Conservation (phyloP, 2,888 invertebrate genomes). For the Sarcophaga rosellei region DNA sequence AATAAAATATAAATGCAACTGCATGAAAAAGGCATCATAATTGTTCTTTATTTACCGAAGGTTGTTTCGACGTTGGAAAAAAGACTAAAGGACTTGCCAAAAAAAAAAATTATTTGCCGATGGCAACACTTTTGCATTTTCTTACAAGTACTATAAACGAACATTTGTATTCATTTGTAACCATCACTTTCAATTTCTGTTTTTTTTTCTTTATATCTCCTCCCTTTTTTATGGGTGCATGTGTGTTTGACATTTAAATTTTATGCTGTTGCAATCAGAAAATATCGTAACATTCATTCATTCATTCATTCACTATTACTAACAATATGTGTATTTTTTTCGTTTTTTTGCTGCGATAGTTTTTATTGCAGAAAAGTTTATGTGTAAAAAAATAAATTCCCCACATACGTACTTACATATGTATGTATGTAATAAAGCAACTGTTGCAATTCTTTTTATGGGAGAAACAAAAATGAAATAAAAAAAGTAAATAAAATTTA, state of each 20-base stretch:
- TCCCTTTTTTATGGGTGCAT: constrained; percentile 5
- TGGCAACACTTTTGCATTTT: not conserved
- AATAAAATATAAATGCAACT: too few species aligned
- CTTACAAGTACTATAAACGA: constrained; percentile 18
- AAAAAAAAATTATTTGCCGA: not conserved
- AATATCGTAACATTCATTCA: constrained; percentile 15
- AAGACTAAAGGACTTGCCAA: not conserved
- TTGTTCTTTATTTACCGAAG: too few species aligned
- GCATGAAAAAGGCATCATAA: too few species aligned
- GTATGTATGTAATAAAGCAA: not conserved
- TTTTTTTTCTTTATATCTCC: not conserved
- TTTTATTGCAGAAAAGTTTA: constrained; percentile 1
- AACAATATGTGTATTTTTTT: not conserved
- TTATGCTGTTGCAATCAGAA: constrained; percentile 23
- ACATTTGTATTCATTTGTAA: not conserved
- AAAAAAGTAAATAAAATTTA: too few species aligned
- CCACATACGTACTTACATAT: not conserved
- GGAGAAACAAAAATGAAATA: not conserved
- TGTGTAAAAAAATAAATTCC: not conserved
- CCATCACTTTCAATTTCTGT: not conserved
- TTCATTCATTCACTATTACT: not conserved
- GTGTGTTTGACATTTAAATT: constrained; percentile 42
- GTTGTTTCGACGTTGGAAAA: too few species aligned
- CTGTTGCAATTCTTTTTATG: constrained; percentile 1
- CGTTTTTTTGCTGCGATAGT: constrained; percentile 1